Evolutionary conservation across 2,113 vertebrate genomes (phyloP), one percentile per base, ranked within the genome.

Genomic region (Tachysurus vachellii): DNA sequence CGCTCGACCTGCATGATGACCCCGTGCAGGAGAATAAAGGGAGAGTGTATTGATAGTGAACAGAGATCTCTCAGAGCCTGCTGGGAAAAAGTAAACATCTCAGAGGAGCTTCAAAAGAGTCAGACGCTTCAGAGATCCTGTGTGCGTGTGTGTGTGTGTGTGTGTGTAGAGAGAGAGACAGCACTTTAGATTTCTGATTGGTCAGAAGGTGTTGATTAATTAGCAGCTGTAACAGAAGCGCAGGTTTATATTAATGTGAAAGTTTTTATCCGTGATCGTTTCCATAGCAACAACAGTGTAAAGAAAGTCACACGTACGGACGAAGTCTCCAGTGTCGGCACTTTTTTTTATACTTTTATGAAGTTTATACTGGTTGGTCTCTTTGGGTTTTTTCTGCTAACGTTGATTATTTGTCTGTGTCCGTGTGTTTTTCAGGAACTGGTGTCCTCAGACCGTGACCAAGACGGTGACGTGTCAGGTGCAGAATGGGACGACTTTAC

Each of bases 401-500:
- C 10, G 10, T 75, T 13, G 71, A 26, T 75, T 85, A 26, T 86
- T 31, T 88, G 10, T 82, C 28, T 70, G 23, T 54, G 73, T 68
- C 28, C 77, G 4, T 88, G 31, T 76, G 21, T 85, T 70, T 73
- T 80, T n/a, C 94, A 99, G 98, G 92, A 99, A 97, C 92, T 99
- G 98, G 98, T 99, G 98, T 93, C 96, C 97, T 0, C 97, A 99
- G 21, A 95, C 96, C 0, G 96, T 97, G 89, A 97, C 96, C 10
- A 95, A 96, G 89, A 98, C 96, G 0, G 94, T 98, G 90, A 97
- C 96, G 0, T 99, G 98, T 94, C 97, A 98, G 21, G 93, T 98
- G 50, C 98, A 99, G 91, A 99, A 99, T 6, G 98, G 98, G 84
- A 99, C 98, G 4, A 93, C 96, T 85, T 95, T 99, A 70, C 98